Conservation (phyloP, 2,797 vertebrate genomes). For the Protosalanx chinensis region DNA sequence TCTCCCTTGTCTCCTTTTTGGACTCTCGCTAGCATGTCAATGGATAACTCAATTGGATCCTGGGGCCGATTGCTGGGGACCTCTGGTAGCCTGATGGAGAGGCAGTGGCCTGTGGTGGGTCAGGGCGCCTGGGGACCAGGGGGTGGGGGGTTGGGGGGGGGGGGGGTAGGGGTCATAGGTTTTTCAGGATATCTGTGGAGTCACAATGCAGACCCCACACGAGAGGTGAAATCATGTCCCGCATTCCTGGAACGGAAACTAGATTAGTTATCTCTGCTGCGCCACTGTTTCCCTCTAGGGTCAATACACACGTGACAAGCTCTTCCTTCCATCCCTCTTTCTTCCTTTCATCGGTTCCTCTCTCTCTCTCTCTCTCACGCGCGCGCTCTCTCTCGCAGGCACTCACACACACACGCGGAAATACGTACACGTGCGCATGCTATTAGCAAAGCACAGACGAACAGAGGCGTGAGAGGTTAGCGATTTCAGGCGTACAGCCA, state of each 20-base stretch:
- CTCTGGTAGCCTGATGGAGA: conserved; percentile 48
- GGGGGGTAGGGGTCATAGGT: conserved; percentile 10
- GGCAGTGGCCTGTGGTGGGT: conserved; percentile 31
- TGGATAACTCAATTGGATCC: conserved; percentile 62
- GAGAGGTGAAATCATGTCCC: conserved; percentile 57
- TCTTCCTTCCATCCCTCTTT: not conserved
- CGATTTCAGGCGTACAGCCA: no score
- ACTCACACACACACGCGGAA: conserved; percentile 7
- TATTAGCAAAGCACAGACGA: not conserved
- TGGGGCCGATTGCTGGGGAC: conserved; percentile 36
- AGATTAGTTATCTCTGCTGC: conserved; percentile 62
- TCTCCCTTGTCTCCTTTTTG: conserved; percentile 45
- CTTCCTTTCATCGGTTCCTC: not conserved
- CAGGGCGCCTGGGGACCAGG: conserved; percentile 38
- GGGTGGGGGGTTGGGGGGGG: not conserved
- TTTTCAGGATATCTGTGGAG: conserved; percentile 43
- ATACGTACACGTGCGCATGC: not conserved
- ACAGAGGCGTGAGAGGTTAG: not conserved
- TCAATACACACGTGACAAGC: conserved; percentile 18
- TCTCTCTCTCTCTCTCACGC: conserved; percentile 20
- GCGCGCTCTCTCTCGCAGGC: conserved; percentile 9
- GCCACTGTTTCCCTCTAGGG: conserved; percentile 35
- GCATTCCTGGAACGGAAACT: conserved; percentile 59
- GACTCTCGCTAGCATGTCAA: conserved; percentile 51
- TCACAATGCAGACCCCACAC: conserved; percentile 62